phyloP scores from a whole-genome alignment of 2,888 invertebrate species.

The Amphimallon solstitiale region DNA sequence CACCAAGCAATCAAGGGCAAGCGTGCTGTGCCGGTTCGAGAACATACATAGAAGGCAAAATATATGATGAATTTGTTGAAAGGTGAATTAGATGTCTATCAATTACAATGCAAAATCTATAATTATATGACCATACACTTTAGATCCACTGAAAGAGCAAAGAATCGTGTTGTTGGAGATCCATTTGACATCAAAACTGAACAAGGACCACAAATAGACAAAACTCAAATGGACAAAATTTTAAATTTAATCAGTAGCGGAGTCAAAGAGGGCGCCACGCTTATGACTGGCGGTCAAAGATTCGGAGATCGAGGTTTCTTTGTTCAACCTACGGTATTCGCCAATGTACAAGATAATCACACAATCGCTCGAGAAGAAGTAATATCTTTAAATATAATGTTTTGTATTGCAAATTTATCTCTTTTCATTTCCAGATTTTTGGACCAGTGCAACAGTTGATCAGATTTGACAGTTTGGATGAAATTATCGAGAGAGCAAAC shows the following conservation, averaged over 20 bases:
- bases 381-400: neutral
- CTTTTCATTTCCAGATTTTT: slow-evolving; percentile 73
- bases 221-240: slow-evolving; percentile 85
- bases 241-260: slow-evolving; percentile 82
- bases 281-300: slow-evolving; percentile 80
- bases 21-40: slow-evolving; percentile 94
- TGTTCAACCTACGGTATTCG: slow-evolving; percentile 89
- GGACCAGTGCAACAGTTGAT: slow-evolving; percentile 95
- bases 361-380: slow-evolving; percentile 81
- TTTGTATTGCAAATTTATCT: too few relatives aligned
- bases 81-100: slow-evolving; percentile 41
- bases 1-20: slow-evolving; percentile 90
- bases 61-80: slow-evolving; percentile 93
- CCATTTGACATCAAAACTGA: slow-evolving; percentile 85
- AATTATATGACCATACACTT: neutral
- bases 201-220: slow-evolving; percentile 93
- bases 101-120: neutral
- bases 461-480: slow-evolving; percentile 86
- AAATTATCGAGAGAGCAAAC: slow-evolving; percentile 90
- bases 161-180: slow-evolving; percentile 83
- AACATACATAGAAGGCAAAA: slow-evolving; percentile 87
- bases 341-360: slow-evolving; percentile 85
- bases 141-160: slow-evolving; percentile 76
- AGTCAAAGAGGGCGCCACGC: slow-evolving; percentile 84
- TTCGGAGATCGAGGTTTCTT: slow-evolving; percentile 81